phyloP scores from a whole-genome alignment of 2,113 vertebrate genomes.

The Chaetura pelagica region DNA sequence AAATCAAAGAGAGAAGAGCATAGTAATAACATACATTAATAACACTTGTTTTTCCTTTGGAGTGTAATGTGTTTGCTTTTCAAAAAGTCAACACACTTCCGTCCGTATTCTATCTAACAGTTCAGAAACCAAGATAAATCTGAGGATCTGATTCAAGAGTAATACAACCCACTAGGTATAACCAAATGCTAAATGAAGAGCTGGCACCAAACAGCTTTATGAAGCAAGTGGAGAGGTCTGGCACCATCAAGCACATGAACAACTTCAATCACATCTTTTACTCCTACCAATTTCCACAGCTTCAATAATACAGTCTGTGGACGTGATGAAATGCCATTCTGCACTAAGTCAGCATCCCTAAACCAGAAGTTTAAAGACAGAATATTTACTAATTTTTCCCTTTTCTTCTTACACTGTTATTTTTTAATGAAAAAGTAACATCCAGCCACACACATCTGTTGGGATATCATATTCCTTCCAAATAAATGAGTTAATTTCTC shows the following conservation, averaged over 20 bases:
- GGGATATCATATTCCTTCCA: neutral
- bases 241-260: neutral
- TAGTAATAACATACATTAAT: neutral
- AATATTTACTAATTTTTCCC: neutral
- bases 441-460: neutral
- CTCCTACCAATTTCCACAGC: neutral
- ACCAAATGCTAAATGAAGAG: neutral
- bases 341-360: neutral
- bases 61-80: neutral
- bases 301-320: neutral
- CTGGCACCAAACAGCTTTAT: neutral
- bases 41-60: neutral
- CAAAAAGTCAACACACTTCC: neutral
- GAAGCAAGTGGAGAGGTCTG: neutral
- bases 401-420: neutral
- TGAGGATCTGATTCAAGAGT: neutral
- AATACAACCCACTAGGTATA: neutral
- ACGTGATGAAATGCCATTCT: neutral
- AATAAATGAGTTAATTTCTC: neutral
- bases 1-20: neutral
- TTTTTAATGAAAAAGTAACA: neutral
- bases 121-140: neutral
- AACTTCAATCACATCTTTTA: neutral
- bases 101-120: neutral
- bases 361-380: neutral